A percentile compares a stretch with the other conserved stretches of the same genome.
phyloP scores from a whole-genome alignment of 2,888 invertebrate species.

The Patella pellucida region DNA sequence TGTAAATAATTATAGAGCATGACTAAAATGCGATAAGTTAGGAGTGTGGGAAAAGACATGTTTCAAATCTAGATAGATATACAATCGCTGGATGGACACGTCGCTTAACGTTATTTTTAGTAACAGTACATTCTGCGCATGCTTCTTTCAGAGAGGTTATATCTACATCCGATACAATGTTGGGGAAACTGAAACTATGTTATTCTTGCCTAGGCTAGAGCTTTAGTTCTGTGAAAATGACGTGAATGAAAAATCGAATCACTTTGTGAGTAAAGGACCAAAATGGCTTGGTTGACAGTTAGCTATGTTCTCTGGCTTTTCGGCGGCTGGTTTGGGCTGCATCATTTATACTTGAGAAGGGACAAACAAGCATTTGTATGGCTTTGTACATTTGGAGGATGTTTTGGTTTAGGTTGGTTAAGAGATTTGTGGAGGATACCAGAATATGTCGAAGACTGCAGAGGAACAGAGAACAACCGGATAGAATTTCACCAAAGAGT shows the following conservation, averaged over 20 bases:
- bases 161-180: no score
- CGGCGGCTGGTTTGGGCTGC: conserved; percentile 89
- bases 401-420: conserved; percentile 87
- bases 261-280: background rate
- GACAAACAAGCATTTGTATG: conserved; percentile 92
- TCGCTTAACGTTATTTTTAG: conserved; percentile 1
- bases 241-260: background rate
- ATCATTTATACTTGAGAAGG: conserved; percentile 90
- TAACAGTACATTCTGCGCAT: conserved; percentile 27
- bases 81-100: conserved; percentile 24
- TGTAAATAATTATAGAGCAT: conserved; percentile 13
- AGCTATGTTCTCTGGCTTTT: conserved; percentile 90
- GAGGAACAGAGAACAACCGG: conserved; percentile 65
- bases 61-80: conserved; percentile 30
- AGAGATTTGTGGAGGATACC: conserved; percentile 88
- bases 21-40: conserved; percentile 22
- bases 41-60: no score
- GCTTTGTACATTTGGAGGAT: conserved; percentile 86
- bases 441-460: conserved; percentile 83
- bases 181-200: no score
- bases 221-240: background rate
- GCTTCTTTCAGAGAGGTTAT: background rate
- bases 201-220: background rate
- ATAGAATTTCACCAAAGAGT: conserved; percentile 77
- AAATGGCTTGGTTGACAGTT: conserved; percentile 73